phyloP scores from a whole-genome alignment of 2,888 invertebrate genomes.

The Zootermopsis nevadensis region DNA sequence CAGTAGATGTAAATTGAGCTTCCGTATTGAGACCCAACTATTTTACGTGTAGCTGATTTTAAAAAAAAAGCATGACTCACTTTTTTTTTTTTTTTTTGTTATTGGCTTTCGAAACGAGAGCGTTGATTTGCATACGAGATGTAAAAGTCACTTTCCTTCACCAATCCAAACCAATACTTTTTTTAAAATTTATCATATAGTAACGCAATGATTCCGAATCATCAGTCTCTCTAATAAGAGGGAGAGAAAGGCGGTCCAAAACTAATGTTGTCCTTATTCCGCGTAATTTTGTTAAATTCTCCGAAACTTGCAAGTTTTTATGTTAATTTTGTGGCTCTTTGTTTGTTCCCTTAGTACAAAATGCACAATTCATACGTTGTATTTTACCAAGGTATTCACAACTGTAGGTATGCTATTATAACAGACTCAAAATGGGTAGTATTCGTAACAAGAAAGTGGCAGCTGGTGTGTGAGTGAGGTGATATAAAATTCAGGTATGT shows the following conservation, averaged over 20 bases:
- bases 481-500: background rate
- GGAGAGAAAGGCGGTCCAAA: background rate
- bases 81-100: background rate
- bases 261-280: background rate
- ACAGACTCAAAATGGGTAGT: too few species aligned
- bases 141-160: background rate
- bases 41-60: slow-evolving; percentile 20
- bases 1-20: background rate
- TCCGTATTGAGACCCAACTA: background rate
- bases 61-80: background rate
- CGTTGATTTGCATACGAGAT: background rate
- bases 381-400: too few species aligned
- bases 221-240: background rate
- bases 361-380: too few species aligned
- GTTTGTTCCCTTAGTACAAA: too few species aligned
- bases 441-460: too few species aligned
- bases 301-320: background rate
- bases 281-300: background rate
- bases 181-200: background rate
- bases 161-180: background rate
- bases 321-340: background rate
- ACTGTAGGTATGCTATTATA: too few species aligned
- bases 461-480: background rate
- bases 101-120: background rate
- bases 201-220: background rate